phyloP scores from a whole-genome alignment of 2,113 vertebrate species.

The Etheostoma cragini region DNA sequence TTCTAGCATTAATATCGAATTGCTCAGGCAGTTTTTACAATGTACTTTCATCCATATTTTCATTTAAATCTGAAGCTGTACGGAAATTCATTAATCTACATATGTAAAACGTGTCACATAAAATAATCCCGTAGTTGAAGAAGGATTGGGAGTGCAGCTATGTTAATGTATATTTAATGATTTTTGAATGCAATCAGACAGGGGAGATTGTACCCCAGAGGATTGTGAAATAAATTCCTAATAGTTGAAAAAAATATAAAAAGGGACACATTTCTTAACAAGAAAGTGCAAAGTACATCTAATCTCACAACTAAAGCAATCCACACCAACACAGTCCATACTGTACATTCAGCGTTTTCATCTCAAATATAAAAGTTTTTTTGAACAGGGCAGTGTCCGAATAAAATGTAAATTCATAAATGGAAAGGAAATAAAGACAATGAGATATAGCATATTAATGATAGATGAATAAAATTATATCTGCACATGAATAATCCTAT shows the following conservation, averaged over 20 bases:
- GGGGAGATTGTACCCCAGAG: conserved; percentile 34
- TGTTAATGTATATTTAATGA: conserved; percentile 47
- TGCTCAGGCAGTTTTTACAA: conserved; percentile 17
- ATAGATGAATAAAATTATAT: conserved; percentile 39
- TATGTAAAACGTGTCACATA: conserved; percentile 58
- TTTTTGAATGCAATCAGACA: conserved; percentile 49
- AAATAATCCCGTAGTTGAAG: conserved; percentile 31
- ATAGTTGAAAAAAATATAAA: conserved; percentile 53
- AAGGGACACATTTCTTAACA: conserved; percentile 66
- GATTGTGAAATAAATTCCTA: conserved; percentile 52
- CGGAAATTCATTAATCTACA: conserved; percentile 63
- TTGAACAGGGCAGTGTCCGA: conserved; percentile 63
- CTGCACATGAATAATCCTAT: conserved; percentile 54
- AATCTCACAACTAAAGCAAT: conserved; percentile 80
- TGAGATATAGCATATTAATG: conserved; percentile 43
- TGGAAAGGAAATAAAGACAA: conserved; percentile 51
- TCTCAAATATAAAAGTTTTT: conserved; percentile 82
- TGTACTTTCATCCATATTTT: conserved; percentile 30
- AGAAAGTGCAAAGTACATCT: conserved; percentile 84
- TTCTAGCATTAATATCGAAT: conserved; percentile 5
- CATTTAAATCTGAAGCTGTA: conserved; percentile 74
- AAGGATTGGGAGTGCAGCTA: conserved; percentile 50
- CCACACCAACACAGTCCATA: conserved; percentile 76
- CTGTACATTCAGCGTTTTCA: conserved; percentile 85
- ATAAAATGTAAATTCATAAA: conserved; percentile 31